These are phyloP conservation scores for Gambusia yucatana DNA, from an alignment of 2,797 vertebrate species.

Conservation along the genomic window DNA sequence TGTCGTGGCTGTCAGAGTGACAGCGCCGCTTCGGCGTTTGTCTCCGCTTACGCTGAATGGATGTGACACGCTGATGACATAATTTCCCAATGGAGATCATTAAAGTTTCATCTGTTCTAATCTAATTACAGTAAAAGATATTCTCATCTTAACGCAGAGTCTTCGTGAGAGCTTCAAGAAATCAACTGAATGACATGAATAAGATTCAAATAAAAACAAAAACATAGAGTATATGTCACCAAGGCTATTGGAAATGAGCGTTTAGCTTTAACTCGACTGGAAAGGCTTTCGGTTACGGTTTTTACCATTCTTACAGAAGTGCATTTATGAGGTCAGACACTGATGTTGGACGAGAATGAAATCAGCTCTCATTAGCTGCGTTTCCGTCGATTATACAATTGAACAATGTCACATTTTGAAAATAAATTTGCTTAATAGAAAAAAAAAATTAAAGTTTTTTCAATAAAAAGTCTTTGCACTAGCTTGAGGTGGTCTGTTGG, in stretches of 20 bases:
- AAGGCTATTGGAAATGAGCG: background rate
- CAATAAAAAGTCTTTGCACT: no score
- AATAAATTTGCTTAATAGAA: no score
- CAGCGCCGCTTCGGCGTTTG: conserved; percentile 29
- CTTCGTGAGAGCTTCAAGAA: conserved; percentile 23
- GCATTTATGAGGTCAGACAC: background rate
- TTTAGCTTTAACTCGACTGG: background rate
- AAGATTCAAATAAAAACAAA: background rate
- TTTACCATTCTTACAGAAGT: background rate
- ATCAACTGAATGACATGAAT: conserved; percentile 2
- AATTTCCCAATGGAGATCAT: conserved; percentile 69
- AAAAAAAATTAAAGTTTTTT: no score
- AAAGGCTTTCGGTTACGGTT: background rate
- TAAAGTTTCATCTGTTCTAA: conserved; percentile 75
- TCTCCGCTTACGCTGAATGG: conserved; percentile 43
- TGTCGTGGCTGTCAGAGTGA: conserved; percentile 54
- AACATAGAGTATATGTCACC: background rate
- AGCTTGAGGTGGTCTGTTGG: no score
- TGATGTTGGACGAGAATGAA: background rate
- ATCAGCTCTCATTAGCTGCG: no score
- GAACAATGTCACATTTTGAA: no score
- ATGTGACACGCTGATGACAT: conserved; percentile 61
- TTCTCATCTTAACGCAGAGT: conserved; percentile 51
- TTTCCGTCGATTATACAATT: no score
- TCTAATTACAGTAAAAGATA: conserved; percentile 66